Evolutionary conservation across 1,140 invertebrate genomes (phyloP).

Genomic region (Drosophila jambulina): DNA sequence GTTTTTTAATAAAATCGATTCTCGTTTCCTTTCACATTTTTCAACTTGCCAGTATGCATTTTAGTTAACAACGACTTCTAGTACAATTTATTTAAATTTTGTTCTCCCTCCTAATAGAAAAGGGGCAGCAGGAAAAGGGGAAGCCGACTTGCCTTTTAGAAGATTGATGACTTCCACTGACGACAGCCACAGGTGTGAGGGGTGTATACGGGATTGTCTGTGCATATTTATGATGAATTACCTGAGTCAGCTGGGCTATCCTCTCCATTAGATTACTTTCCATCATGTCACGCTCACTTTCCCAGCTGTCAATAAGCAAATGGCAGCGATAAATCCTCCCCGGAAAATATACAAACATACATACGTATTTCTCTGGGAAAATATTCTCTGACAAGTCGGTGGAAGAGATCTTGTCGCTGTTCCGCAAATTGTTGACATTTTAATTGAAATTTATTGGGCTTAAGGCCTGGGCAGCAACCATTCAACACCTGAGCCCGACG

Average conservation of each 20-base stretch:
- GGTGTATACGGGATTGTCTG: conserved; percentile 16
- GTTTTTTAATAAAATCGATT: neutral
- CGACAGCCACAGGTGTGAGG: conserved; percentile 52
- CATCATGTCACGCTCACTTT: conserved; percentile 61
- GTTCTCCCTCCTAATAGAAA: neutral
- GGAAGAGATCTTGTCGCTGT: conserved; percentile 45
- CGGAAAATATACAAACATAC: neutral
- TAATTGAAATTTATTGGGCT: conserved; percentile 64
- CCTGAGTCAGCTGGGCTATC: conserved; percentile 46
- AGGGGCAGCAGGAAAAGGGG: neutral
- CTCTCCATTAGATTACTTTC: conserved; percentile 67
- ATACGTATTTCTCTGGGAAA: conserved; percentile 11
- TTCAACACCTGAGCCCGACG: conserved; percentile 31
- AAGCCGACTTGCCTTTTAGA: conserved; percentile 41
- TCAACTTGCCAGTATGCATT: neutral
- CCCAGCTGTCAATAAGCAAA: conserved; percentile 78
- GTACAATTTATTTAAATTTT: conserved; percentile 41
- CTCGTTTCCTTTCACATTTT: conserved; percentile 5
- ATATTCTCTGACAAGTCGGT: conserved; percentile 32
- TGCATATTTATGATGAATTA: conserved; percentile 76
- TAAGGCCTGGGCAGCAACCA: conserved; percentile 14
- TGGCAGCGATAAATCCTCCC: conserved; percentile 67
- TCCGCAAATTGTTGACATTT: conserved; percentile 63
- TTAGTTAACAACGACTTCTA: conserved; percentile 7
- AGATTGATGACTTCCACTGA: conserved; percentile 53